Evolutionary conservation across 2,797 vertebrate species (phyloP), one percentile per base, ranked within the genome.

Genomic region (Sebastes kiyomatsui): DNA sequence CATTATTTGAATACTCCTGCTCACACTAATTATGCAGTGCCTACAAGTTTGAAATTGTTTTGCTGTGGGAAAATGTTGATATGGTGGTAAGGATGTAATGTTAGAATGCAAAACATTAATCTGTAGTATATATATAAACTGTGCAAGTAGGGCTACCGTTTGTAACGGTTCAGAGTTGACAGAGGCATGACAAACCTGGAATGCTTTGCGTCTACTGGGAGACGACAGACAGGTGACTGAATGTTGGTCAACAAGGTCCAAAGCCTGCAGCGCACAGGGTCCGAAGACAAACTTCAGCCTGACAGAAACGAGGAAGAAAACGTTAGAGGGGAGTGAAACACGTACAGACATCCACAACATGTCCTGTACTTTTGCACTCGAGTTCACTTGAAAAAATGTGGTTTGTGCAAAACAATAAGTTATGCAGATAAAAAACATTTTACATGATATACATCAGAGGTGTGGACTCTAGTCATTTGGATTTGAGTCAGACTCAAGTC

Each of bases 281-380:
- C 99, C 98, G 55, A 99, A 99, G 79, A 99, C 79, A 87, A 98
- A 99, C 89, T 96, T 97, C 86, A 99, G 84, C 83, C 99, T 99
- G 92, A 18, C 56, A 90, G 80, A 94, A 1, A 82, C 0, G 0
- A 75, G 58, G 28, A 22, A 32, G 14, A 54, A 71, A 23, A 54
- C 2, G 5, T 12, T 0, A 64, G n/a, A 6, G 12, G 20, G 0
- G 7, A 16, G 1, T 4, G 20, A 32, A 32, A 61, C 3, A 62
- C 2, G 2, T n/a, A 22, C 35, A 27, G 2, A 59, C 13, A n/a
- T 8, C 28, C 16, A 27, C 9, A 22, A 59, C 22, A 58, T 22
- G 20, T 64, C 13, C 13, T 52, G 46, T 13, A 52, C 46, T n/a
- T 52, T 52, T 52, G 46, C 18, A 52, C 46, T 52, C 16, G 18